These are phyloP conservation scores for Hoplostethus atlanticus DNA, from an alignment of 2,797 vertebrate species.

Conservation along the genomic window DNA sequence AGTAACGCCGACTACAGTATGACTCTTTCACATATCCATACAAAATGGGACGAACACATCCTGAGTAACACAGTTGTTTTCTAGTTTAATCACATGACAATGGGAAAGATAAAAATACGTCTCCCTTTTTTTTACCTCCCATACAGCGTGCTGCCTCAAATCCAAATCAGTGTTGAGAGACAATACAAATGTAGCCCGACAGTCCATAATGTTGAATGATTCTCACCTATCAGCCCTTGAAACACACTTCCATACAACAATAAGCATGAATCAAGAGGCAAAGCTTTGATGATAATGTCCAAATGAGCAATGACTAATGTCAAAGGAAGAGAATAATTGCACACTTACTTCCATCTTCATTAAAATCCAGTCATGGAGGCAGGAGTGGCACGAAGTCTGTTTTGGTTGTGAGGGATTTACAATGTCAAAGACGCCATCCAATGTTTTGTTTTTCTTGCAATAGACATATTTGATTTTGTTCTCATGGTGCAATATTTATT, in stretches of 20 bases:
- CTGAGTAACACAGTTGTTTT: constrained; percentile 35
- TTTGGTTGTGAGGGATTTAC: not conserved
- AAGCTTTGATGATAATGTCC: constrained; percentile 32
- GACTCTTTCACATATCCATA: constrained; percentile 24
- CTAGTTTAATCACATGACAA: not conserved
- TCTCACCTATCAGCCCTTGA: constrained; percentile 27
- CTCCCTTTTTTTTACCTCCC: constrained; percentile 14
- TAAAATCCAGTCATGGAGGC: not conserved
- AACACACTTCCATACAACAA: constrained; percentile 7
- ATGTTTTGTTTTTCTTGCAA: not conserved
- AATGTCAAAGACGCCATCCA: not conserved
- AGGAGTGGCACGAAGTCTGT: not conserved
- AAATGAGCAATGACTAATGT: not conserved
- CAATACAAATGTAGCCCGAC: constrained; percentile 21
- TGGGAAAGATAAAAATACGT: constrained; percentile 20
- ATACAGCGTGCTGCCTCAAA: constrained; percentile 15
- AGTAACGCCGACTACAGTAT: not conserved
- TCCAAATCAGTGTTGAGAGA: constrained; percentile 28
- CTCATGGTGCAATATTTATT: no score
- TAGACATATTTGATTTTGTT: no score
- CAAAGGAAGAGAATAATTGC: not conserved
- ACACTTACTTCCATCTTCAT: not conserved
- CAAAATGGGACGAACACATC: constrained; percentile 16
- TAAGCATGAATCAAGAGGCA: constrained; percentile 21
- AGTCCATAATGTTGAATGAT: constrained; percentile 31